These are phyloP conservation scores for Siniperca obscura DNA, from an alignment of 2,797 vertebrate genomes.

Conservation along the genomic window DNA sequence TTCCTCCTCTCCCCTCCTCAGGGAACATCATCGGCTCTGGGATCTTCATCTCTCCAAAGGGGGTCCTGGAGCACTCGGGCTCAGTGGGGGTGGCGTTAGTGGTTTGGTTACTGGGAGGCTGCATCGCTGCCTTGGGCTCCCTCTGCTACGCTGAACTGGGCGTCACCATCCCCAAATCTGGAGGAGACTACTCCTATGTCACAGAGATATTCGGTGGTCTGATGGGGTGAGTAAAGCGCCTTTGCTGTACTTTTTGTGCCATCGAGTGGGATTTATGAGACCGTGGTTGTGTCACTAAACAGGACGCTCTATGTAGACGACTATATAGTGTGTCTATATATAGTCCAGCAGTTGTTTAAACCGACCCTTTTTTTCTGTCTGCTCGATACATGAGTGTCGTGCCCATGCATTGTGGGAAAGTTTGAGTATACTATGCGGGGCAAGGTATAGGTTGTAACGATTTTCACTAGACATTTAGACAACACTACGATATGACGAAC, in stretches of 20 bases:
- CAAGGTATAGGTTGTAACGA: too few relatives aligned
- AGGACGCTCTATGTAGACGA: neutral
- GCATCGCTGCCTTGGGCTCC: slow-evolving; percentile 92
- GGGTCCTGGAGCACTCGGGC: slow-evolving; percentile 95
- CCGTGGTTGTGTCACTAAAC: neutral
- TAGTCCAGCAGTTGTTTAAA: too few relatives aligned
- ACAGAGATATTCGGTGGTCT: slow-evolving; percentile 97
- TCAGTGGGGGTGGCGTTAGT: slow-evolving; percentile 94
- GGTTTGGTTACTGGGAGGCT: slow-evolving; percentile 94
- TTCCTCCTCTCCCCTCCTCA: slow-evolving; percentile 63
- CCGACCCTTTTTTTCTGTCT: too few relatives aligned
- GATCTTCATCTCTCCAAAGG: slow-evolving; percentile 98
- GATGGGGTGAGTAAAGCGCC: slow-evolving; percentile 88
- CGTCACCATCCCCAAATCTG: slow-evolving; percentile 96
- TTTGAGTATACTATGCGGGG: too few relatives aligned
- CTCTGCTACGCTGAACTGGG: slow-evolving; percentile 97
- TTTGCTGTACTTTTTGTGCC: neutral
- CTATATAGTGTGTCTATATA: neutral
- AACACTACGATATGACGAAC: too few relatives aligned
- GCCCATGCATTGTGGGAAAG: neutral
- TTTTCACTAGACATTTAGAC: too few relatives aligned
- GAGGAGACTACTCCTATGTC: slow-evolving; percentile 97
- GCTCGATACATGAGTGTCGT: neutral
- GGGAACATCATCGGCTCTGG: slow-evolving; percentile 99
- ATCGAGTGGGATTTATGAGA: neutral